Evolutionary conservation across 2,113 vertebrate genomes (phyloP).

Genomic region (Nansenia antarctica): DNA sequence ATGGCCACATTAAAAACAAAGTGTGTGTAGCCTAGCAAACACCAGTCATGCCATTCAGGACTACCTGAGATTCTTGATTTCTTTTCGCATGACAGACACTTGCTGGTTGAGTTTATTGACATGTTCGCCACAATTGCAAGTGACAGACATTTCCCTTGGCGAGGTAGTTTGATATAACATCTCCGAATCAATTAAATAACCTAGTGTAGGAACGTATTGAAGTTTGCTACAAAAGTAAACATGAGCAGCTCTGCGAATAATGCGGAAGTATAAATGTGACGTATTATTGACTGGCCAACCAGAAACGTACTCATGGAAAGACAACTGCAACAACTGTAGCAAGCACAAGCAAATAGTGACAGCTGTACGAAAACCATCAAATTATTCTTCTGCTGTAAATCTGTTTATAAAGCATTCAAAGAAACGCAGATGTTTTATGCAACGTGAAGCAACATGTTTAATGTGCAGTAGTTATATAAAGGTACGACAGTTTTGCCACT

Average conservation of each 20-base stretch:
- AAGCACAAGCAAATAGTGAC: not conserved
- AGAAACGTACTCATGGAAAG: slow-evolving; percentile 6
- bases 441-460: not conserved
- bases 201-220: not conserved
- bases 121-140: slow-evolving; percentile 52
- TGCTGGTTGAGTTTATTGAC: slow-evolving; percentile 64
- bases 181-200: not conserved
- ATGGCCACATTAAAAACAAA: too few species aligned
- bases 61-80: slow-evolving; percentile 80
- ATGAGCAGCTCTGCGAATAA: slow-evolving; percentile 34
- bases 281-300: slow-evolving; percentile 45
- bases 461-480: not conserved
- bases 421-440: not conserved
- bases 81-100: slow-evolving; percentile 75
- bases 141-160: slow-evolving; percentile 49
- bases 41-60: slow-evolving; percentile 56
- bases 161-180: not conserved
- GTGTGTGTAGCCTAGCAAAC: slow-evolving; percentile 44
- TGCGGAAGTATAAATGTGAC: not conserved
- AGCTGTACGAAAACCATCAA: not conserved
- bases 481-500: not conserved
- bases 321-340: not conserved
- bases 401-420: not conserved
- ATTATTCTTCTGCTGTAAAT: not conserved
- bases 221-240: not conserved